Conservation (phyloP, 2,797 vertebrate species). For the Macroramphosus scolopax region DNA sequence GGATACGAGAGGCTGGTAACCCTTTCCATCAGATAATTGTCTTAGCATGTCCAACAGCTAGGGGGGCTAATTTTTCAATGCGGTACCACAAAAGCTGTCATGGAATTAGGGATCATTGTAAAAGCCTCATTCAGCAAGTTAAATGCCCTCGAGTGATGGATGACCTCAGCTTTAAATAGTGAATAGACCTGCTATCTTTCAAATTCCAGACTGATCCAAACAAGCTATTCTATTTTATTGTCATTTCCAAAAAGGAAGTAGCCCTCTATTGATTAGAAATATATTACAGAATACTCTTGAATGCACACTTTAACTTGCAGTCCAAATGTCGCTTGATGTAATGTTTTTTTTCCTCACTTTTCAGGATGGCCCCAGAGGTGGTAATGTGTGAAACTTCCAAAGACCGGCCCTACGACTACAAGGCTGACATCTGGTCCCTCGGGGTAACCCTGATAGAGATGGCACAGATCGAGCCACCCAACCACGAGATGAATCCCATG, state of each 20-base stretch:
- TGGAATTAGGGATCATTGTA: constrained; percentile 11
- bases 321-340: constrained; percentile 2
- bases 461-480: constrained; percentile 97
- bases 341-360: constrained; percentile 10
- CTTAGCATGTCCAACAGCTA: constrained; percentile 5
- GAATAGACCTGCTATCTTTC: constrained; percentile 8
- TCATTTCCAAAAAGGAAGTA: background rate
- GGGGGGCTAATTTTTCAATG: constrained; percentile 20
- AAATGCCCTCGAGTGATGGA: constrained; percentile 2
- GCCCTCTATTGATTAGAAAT: background rate
- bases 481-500: constrained; percentile 99
- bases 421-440: constrained; percentile 98
- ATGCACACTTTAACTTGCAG: background rate
- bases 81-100: constrained; percentile 7
- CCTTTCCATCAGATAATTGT: constrained; percentile 30
- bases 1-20: constrained; percentile 30
- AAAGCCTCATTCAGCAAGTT: constrained; percentile 20
- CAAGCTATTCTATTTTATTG: background rate
- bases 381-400: constrained; percentile 99
- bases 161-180: constrained; percentile 8
- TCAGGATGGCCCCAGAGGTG: constrained; percentile 99
- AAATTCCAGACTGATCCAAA: background rate
- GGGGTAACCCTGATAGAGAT: constrained; percentile 98
- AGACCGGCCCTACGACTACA: constrained; percentile 97
- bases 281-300: background rate